Base-by-base conservation (phyloP, 2,113 vertebrate species). In the Orthonyx spaldingii region DNA sequence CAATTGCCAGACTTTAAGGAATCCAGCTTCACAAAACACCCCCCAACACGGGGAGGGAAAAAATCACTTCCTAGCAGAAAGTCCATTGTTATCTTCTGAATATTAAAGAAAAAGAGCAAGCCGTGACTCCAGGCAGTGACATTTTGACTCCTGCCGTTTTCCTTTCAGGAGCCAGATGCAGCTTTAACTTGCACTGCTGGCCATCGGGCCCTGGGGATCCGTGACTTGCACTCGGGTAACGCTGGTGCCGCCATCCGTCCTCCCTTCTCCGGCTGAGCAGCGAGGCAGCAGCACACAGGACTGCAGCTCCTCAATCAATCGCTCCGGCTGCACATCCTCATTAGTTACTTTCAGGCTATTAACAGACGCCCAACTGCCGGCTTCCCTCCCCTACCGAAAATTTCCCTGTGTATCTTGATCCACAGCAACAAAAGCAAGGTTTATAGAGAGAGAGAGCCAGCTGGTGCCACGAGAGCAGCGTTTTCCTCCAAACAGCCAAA, bases 281-380 rank as follows among this genome's bases (percentile, higher is more conserved):
- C 37, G 42, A 75, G 88, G 96, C 96, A 96, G 97, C 93, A 91
- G 89, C 94, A 94, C 96, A 94, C 81, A 96, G 97, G 96, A 98
- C 98, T 97, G 98, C 98, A 98, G 99, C 98, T 98, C 98, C 97
- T 98, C 98, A 98, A 99, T 99, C 99, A 98, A 98, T 99, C 93
- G 93, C 97, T 98, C 98, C 75, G 93, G 97, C 98, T 98, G 98
- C 98, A 98, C 98, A 98, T 98, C 98, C 98, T 98, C 98, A 98
- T 98, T 98, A 98, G 98, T 98, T 97, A 98, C 98, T 98, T 97
- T 97, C 96, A 98, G 96, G 97, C 98, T 98, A 98, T 98, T 98
- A 98, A 97, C 95, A 97, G 97, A 97, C 68, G 68, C 96, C 95
- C 95, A 96, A 90, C 93, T 94, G 93, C 97, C 96, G 89, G 70